phyloP scores from a whole-genome alignment of 2,113 vertebrate species.

The Procavia capensis region DNA sequence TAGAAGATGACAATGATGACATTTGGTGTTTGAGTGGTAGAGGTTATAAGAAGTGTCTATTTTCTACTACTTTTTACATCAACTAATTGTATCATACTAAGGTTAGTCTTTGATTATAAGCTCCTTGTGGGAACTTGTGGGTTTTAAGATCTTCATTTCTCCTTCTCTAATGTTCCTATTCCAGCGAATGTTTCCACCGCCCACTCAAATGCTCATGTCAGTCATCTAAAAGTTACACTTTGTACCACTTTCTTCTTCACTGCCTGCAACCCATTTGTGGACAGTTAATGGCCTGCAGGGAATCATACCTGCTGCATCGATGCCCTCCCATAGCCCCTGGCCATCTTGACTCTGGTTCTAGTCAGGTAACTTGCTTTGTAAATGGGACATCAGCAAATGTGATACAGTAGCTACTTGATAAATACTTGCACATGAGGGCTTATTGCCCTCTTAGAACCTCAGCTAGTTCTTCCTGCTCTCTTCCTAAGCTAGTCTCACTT shows the following conservation, averaged over 20 bases:
- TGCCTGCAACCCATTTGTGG: not conserved
- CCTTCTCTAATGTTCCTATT: not conserved
- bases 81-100: not conserved
- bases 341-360: not conserved
- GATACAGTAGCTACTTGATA: not conserved
- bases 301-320: not conserved
- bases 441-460: not conserved
- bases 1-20: not conserved
- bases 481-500: not conserved
- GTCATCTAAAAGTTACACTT: not conserved
- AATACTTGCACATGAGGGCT: not conserved
- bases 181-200: not conserved
- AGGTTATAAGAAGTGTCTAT: not conserved
- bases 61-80: not conserved
- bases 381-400: not conserved
- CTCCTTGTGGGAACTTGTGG: not conserved
- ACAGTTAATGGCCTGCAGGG: too few relatives aligned
- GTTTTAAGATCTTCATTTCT: not conserved
- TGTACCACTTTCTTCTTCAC: not conserved
- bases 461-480: not conserved
- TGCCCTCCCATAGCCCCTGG: not conserved
- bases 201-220: not conserved
- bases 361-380: not conserved
- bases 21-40: not conserved
- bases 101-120: not conserved